Percentiles rank a stretch among this genome's conserved stretches.
Conservation (phyloP, 2,888 invertebrate genomes). For the Lordiphosa andalusiaca region DNA sequence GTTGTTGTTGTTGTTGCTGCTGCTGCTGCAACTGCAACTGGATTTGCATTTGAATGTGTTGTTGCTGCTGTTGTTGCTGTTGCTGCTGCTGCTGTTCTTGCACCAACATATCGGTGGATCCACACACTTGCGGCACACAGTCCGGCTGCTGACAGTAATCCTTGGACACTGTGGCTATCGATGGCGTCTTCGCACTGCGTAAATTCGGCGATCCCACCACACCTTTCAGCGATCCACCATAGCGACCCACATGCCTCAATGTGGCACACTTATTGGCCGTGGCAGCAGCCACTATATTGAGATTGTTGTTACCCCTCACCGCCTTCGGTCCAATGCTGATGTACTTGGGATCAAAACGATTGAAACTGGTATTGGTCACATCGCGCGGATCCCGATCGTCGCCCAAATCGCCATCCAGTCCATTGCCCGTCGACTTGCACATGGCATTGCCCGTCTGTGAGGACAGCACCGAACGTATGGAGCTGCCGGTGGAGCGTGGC, state of each 20-base stretch:
- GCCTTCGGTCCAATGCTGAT: conserved; percentile 81
- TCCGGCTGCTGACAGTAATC: conserved; percentile 79
- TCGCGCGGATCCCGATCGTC: conserved; percentile 80
- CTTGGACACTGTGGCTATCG: conserved; percentile 80
- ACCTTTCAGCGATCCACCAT: conserved; percentile 79
- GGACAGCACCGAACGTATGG: conserved; percentile 77
- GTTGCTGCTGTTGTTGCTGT: conserved; percentile 48
- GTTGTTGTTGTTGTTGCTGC: conserved; percentile 50
- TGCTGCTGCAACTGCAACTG: conserved; percentile 35
- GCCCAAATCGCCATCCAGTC: conserved; percentile 62
- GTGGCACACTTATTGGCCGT: conserved; percentile 80
- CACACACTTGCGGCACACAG: conserved; percentile 75
- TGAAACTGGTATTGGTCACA: conserved; percentile 80
- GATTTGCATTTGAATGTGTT: conserved; percentile 45
- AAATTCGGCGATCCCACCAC: conserved; percentile 76
- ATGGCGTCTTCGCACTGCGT: conserved; percentile 80
- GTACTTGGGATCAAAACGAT: conserved; percentile 81
- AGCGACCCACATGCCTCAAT: conserved; percentile 79
- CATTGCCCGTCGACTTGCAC: conserved; percentile 77
- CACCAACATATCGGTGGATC: conserved; percentile 56
- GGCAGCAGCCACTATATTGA: conserved; percentile 76
- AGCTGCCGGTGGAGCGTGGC: conserved; percentile 79
- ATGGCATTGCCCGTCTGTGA: conserved; percentile 76
- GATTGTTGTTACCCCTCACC: conserved; percentile 77
- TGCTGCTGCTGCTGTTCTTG: conserved; percentile 37